Conservation (phyloP, 2,113 vertebrate genomes). For the Dasyprocta punctata region DNA sequence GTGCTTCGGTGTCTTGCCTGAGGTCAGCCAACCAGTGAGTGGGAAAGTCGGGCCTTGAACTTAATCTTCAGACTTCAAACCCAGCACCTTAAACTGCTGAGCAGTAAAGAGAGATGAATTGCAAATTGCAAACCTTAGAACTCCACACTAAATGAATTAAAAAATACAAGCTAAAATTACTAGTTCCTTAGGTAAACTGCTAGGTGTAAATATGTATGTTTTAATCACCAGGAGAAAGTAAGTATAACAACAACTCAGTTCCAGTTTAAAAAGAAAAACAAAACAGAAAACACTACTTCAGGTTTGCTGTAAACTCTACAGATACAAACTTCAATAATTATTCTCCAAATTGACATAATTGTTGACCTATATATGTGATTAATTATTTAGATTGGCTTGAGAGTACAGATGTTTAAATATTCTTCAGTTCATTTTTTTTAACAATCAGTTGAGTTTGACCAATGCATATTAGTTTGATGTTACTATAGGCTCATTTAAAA, state of each 20-base stretch:
- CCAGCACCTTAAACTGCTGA: background rate
- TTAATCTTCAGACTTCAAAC: background rate
- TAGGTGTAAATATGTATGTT: background rate
- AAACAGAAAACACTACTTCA: background rate
- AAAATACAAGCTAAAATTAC: constrained; percentile 20
- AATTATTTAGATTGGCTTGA: background rate
- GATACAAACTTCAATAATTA: background rate
- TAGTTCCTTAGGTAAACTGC: background rate
- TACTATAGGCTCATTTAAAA: background rate
- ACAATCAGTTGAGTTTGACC: background rate
- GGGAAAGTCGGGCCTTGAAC: background rate
- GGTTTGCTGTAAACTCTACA: background rate
- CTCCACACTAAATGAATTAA: constrained; percentile 16
- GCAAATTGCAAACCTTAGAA: background rate
- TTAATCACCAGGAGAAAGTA: background rate
- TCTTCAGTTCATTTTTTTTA: background rate
- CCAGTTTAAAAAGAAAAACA: background rate
- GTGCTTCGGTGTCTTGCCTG: background rate
- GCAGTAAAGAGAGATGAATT: background rate
- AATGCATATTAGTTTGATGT: background rate
- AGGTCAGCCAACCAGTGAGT: background rate
- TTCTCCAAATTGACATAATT: background rate
- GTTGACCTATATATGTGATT: background rate
- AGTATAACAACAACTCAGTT: background rate
- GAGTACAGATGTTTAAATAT: background rate